These are phyloP conservation scores for Dendroctonus ponderosae DNA, from an alignment of 1,140 invertebrate genomes.

Conservation along the genomic window DNA sequence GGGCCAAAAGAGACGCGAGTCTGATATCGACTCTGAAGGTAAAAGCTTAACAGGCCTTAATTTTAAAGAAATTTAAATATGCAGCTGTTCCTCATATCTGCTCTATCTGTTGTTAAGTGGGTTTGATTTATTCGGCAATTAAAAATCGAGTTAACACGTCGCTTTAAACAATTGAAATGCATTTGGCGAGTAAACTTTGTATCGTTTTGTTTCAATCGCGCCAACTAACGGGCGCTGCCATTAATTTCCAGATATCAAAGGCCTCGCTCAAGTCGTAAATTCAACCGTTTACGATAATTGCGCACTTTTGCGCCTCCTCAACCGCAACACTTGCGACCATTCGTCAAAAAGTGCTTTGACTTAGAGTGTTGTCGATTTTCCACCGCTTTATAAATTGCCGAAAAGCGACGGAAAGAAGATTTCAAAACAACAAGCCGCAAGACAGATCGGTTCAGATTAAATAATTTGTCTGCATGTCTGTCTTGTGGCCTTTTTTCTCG, in stretches of 20 bases:
- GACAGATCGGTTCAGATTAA: constrained; percentile 26
- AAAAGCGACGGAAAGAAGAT: constrained; percentile 29
- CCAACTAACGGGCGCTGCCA: background rate
- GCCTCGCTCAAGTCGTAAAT: constrained; percentile 13
- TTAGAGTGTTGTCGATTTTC: constrained; percentile 31
- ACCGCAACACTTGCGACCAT: constrained; percentile 17
- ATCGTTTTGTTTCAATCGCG: too few relatives aligned
- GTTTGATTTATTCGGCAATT: too few relatives aligned
- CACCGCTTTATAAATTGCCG: constrained; percentile 31
- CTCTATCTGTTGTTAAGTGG: too few relatives aligned
- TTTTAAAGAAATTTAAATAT: too few relatives aligned
- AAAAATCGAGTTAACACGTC: too few relatives aligned
- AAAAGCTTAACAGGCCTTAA: background rate
- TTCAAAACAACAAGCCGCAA: constrained; percentile 31
- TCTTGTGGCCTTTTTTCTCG: constrained; percentile 6
- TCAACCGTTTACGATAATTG: constrained; percentile 28
- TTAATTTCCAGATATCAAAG: constrained; percentile 12
- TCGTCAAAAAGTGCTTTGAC: constrained; percentile 22
- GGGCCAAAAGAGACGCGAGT: constrained; percentile 38
- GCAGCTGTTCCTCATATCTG: too few relatives aligned
- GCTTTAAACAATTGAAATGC: too few relatives aligned
- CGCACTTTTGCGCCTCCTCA: constrained; percentile 18
- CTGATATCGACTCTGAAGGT: constrained; percentile 26
- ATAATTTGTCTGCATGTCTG: constrained; percentile 34
- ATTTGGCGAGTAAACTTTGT: too few relatives aligned